Percentiles rank a stretch among this genome's conserved stretches.
phyloP scores from a whole-genome alignment of 2,888 invertebrate species.

The Metacarcinus magister region DNA sequence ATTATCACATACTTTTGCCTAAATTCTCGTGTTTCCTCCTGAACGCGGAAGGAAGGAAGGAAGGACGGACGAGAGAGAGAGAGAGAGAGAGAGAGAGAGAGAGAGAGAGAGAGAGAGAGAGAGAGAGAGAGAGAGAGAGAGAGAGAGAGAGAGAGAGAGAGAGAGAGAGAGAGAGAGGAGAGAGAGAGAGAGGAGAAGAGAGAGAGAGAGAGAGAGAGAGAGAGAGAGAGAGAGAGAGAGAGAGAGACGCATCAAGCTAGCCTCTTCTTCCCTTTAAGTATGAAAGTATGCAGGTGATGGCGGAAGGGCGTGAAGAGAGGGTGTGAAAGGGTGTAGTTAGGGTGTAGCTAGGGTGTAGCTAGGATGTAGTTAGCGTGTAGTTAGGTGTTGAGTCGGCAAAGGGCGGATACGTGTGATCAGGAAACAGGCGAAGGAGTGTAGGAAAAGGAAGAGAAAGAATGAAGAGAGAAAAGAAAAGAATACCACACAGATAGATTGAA shows the following conservation, averaged over 20 bases:
- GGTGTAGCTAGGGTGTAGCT: too few relatives aligned
- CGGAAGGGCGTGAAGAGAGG: not conserved
- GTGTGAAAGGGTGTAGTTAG: too few relatives aligned
- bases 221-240: slow-evolving; percentile 43
- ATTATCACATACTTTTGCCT: too few relatives aligned
- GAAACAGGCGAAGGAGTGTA: not conserved
- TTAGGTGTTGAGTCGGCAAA: not conserved
- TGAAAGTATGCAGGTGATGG: not conserved
- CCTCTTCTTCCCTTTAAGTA: too few relatives aligned
- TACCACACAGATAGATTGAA: too few relatives aligned
- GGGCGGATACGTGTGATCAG: not conserved
- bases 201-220: slow-evolving; percentile 56
- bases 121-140: not conserved
- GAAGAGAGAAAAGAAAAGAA: too few relatives aligned
- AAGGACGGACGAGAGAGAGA: not conserved
- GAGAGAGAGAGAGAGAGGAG: too few relatives aligned
- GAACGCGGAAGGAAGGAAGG: not conserved
- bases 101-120: not conserved
- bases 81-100: not conserved
- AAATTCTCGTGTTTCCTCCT: not conserved
- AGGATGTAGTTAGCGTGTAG: not conserved
- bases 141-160: too few relatives aligned
- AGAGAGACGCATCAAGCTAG: too few relatives aligned
- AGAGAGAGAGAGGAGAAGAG: slow-evolving; percentile 35
- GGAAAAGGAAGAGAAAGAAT: not conserved